A percentile compares a stretch with the other conserved stretches of the same genome.
phyloP scores from a whole-genome alignment of 2,113 vertebrate species.

The Morone saxatilis region DNA sequence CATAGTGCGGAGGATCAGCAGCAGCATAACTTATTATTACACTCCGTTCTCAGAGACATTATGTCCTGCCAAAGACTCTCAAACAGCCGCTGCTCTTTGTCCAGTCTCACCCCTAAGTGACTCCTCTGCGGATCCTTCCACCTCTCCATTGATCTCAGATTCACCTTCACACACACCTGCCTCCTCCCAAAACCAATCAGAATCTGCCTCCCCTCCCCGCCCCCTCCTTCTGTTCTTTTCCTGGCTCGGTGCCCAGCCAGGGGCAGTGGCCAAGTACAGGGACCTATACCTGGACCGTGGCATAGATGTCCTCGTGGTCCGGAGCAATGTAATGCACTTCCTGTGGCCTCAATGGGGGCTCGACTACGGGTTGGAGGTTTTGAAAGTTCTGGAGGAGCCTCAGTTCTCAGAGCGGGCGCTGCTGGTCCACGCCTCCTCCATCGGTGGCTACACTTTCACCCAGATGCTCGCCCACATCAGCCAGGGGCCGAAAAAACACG shows the following conservation, averaged over 20 bases:
- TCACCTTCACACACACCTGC: constrained; percentile 2
- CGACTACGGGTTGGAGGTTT: constrained; percentile 62
- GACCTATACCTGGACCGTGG: constrained; percentile 69
- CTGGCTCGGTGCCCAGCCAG: constrained; percentile 71
- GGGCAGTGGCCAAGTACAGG: constrained; percentile 68
- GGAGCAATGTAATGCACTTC: constrained; percentile 71
- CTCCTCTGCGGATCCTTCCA: not conserved
- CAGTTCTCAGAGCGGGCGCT: constrained; percentile 56
- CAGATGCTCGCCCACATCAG: constrained; percentile 70
- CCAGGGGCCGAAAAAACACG: constrained; percentile 24
- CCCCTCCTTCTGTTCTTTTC: constrained; percentile 75
- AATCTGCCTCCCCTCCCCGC: constrained; percentile 12
- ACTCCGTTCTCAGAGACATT: not conserved
- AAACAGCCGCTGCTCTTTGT: not conserved
- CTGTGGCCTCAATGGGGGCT: constrained; percentile 79
- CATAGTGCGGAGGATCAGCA: constrained; percentile 40
- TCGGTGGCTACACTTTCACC: constrained; percentile 78
- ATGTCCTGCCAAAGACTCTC: constrained; percentile 6
- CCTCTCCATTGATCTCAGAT: constrained; percentile 20
- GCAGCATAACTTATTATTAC: constrained; percentile 67
- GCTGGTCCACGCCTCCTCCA: constrained; percentile 74
- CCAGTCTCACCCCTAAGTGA: accelerated
- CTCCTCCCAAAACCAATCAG: not conserved
- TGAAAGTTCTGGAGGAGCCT: constrained; percentile 72
- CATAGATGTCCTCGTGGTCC: constrained; percentile 75